A percentile compares a stretch with the other conserved stretches of the same genome.
Evolutionary conservation across 1,140 invertebrate genomes (phyloP).

Genomic region (Atta colombica): DNA sequence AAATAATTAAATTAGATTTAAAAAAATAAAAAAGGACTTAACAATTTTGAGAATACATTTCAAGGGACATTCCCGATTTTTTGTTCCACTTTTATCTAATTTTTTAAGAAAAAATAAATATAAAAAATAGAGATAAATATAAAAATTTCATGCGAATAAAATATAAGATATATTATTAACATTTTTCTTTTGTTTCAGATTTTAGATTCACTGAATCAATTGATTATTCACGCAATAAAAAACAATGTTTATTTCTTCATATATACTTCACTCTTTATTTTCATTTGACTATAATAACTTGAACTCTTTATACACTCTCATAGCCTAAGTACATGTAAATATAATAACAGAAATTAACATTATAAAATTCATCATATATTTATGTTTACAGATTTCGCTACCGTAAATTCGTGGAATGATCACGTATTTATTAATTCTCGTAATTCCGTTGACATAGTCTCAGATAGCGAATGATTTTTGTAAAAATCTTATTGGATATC

Average conservation of each 20-base stretch:
- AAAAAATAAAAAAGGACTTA: too few relatives aligned
- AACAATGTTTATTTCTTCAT: slow-evolving; percentile 14
- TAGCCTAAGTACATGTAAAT: slow-evolving; percentile 74
- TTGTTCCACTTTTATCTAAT: too few relatives aligned
- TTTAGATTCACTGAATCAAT: too few relatives aligned
- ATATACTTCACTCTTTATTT: slow-evolving; percentile 64
- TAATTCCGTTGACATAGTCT: slow-evolving; percentile 15
- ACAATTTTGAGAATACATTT: too few relatives aligned
- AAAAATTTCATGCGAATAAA: too few relatives aligned
- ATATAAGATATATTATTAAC: too few relatives aligned
- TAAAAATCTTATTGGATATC: not conserved
- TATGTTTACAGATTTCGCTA: slow-evolving; percentile 61
- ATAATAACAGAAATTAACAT: slow-evolving; percentile 72
- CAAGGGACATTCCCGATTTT: too few relatives aligned
- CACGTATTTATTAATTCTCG: slow-evolving; percentile 49
- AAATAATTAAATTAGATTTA: too few relatives aligned
- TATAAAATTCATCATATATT: slow-evolving; percentile 58
- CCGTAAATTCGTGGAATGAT: slow-evolving; percentile 65
- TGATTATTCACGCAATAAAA: not conserved
- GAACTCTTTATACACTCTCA: slow-evolving; percentile 72
- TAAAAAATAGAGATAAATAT: too few relatives aligned
- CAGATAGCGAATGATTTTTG: slow-evolving; percentile 15
- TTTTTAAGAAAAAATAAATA: too few relatives aligned
- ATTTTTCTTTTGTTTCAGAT: too few relatives aligned
- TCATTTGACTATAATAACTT: slow-evolving; percentile 65